These are phyloP conservation scores for Bergia sp. DNA, from an alignment of 92 coral and sea anemone genomes.

Conservation along the genomic window DNA sequence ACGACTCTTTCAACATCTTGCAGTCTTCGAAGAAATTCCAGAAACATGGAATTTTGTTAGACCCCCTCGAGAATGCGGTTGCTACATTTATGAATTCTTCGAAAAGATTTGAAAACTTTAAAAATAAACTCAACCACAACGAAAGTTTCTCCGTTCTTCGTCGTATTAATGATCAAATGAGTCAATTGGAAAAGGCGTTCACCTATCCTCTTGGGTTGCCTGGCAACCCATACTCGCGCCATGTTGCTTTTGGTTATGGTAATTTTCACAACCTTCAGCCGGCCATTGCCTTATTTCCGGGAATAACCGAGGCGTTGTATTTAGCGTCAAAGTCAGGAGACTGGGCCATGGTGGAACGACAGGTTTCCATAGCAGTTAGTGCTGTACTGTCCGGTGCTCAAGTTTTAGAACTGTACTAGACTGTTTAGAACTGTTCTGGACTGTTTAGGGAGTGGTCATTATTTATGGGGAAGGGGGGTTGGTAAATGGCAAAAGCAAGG, in stretches of 20 bases:
- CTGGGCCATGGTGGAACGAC: conserved; percentile 80
- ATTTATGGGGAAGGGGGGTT: too few species aligned
- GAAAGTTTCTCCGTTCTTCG: conserved; percentile 64
- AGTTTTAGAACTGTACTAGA: conserved; percentile 28
- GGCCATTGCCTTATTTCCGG: conserved; percentile 81
- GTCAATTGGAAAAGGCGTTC: conserved; percentile 85
- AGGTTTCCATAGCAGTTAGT: conserved; percentile 73
- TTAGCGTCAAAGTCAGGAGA: conserved; percentile 69
- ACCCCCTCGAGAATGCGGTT: conserved; percentile 69
- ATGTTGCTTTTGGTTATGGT: conserved; percentile 86
- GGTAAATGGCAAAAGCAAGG: too few species aligned
- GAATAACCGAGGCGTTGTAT: conserved; percentile 74
- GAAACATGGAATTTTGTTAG: conserved; percentile 49
- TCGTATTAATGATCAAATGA: conserved; percentile 84
- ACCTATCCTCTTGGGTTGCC: conserved; percentile 84
- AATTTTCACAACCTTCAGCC: conserved; percentile 62
- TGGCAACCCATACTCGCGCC: conserved; percentile 77
- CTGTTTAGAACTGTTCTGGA: too few species aligned
- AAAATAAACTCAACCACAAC: conserved; percentile 29
- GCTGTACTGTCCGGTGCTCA: conserved; percentile 58
- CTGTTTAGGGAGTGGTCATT: background rate
- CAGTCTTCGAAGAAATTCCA: conserved; percentile 55
- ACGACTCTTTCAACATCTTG: conserved; percentile 60
- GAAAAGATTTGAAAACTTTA: conserved; percentile 54
- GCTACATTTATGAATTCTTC: conserved; percentile 62